A percentile compares a stretch with the other conserved stretches of the same genome.
Evolutionary conservation across 2,113 vertebrate genomes (phyloP).

Genomic region (Asarcornis scutulata): DNA sequence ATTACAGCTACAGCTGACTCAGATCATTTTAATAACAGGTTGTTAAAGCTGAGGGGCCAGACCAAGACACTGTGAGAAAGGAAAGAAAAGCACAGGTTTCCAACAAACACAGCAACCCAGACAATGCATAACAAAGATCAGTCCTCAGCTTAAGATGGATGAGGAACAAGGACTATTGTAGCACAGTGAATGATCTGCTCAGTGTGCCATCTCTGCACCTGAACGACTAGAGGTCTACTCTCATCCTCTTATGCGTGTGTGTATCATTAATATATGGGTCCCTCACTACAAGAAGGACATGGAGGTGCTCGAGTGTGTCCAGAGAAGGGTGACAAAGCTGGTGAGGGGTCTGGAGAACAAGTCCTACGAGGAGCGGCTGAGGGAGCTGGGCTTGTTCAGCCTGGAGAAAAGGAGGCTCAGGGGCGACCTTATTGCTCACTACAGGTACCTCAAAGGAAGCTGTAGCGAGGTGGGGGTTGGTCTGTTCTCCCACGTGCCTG

Average conservation of each 20-base stretch:
- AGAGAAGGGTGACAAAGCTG: too few relatives aligned
- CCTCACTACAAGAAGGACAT: too few relatives aligned
- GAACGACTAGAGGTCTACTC: not conserved
- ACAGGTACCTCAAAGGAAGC: too few relatives aligned
- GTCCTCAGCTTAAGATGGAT: not conserved
- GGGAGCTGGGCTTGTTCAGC: too few relatives aligned
- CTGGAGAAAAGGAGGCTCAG: too few relatives aligned
- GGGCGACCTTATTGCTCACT: too few relatives aligned
- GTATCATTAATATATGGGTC: rapidly evolving
- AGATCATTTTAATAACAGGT: not conserved
- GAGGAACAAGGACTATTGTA: rapidly evolving
- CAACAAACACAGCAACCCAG: not conserved
- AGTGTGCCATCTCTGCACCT: not conserved
- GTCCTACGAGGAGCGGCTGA: too few relatives aligned
- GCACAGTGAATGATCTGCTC: not conserved
- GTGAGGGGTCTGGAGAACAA: too few relatives aligned
- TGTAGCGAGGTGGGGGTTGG: too few relatives aligned
- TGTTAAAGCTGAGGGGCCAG: not conserved
- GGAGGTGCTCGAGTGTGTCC: too few relatives aligned
- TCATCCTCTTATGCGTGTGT: rapidly evolving
- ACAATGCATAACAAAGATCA: not conserved
- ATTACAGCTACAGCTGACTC: not conserved
- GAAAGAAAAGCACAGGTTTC: not conserved
- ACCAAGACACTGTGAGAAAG: not conserved
- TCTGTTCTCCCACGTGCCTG: too few relatives aligned